Evolutionary conservation across 2,113 vertebrate species (phyloP).

Genomic region (Furnarius figulus): DNA sequence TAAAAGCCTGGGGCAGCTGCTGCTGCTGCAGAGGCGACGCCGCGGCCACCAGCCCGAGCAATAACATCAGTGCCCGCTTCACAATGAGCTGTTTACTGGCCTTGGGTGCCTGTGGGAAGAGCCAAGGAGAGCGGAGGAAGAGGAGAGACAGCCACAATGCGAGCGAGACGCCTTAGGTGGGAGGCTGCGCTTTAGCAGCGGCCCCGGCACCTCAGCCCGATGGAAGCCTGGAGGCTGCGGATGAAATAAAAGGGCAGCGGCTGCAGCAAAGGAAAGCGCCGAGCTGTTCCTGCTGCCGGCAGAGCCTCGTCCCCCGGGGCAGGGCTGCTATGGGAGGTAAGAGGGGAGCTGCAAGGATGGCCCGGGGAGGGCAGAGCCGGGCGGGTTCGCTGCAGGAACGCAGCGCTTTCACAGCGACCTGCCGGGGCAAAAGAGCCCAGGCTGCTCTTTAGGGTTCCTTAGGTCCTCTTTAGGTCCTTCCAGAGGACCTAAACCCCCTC

Average conservation of each 20-base stretch:
- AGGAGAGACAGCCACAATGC: constrained; percentile 51
- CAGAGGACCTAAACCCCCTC: not conserved
- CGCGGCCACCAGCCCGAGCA: not conserved
- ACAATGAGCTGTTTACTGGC: constrained; percentile 60
- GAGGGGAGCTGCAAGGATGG: not conserved
- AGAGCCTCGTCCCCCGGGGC: not conserved
- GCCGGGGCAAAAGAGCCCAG: not conserved
- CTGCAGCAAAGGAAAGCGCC: not conserved
- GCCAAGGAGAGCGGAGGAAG: constrained; percentile 43
- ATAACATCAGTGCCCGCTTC: not conserved
- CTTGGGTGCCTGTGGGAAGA: constrained; percentile 31
- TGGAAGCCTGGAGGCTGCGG: not conserved
- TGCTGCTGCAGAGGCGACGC: not conserved
- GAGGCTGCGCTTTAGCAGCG: constrained; percentile 31
- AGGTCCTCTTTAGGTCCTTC: too few relatives aligned
- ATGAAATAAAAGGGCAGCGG: not conserved
- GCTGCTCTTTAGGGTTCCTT: too few relatives aligned
- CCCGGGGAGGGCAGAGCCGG: not conserved
- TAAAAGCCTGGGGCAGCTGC: constrained; percentile 32
- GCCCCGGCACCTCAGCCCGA: not conserved
- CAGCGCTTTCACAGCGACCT: not conserved
- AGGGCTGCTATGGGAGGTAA: constrained; percentile 27
- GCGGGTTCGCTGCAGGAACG: not conserved
- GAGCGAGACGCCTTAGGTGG: constrained; percentile 12
- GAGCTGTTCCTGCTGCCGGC: not conserved